Evolutionary conservation across 2,113 vertebrate species (phyloP).

Genomic region (Uria lomvia): DNA sequence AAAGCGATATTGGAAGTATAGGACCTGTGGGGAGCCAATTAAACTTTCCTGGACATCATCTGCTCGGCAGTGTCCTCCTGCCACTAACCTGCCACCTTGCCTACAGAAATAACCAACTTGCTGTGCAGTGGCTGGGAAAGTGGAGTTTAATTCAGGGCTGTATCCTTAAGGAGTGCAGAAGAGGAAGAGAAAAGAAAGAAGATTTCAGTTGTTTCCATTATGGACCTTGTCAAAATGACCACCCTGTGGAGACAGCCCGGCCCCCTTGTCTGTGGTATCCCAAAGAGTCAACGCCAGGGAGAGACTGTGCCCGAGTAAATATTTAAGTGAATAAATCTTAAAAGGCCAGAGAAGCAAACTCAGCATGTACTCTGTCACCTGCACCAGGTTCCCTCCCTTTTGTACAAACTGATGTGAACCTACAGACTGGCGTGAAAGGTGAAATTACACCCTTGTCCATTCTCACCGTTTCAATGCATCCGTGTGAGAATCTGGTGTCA

Average conservation of each 20-base stretch:
- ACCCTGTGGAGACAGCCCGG: neutral
- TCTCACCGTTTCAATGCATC: neutral
- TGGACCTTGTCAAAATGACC: neutral
- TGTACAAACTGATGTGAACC: neutral
- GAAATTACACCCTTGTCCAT: neutral
- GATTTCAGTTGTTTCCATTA: neutral
- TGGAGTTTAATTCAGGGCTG: neutral
- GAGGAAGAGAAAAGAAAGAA: neutral
- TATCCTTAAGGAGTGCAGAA: neutral
- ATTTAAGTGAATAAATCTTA: neutral
- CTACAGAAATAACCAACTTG: neutral
- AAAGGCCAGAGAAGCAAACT: neutral
- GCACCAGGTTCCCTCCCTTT: neutral
- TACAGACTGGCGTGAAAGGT: neutral
- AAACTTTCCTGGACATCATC: constrained; percentile 27
- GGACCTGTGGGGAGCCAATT: constrained; percentile 51
- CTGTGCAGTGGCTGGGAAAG: neutral
- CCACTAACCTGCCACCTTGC: neutral
- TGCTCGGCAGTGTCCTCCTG: neutral
- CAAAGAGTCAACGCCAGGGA: neutral
- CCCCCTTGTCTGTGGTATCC: neutral
- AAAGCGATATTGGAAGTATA: neutral
- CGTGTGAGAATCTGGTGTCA: neutral
- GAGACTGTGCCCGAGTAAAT: neutral
- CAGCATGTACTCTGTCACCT: neutral